A percentile compares a stretch with the other conserved stretches of the same genome.
phyloP scores from a whole-genome alignment of 2,113 vertebrate genomes.

The Coregonus clupeaformis region DNA sequence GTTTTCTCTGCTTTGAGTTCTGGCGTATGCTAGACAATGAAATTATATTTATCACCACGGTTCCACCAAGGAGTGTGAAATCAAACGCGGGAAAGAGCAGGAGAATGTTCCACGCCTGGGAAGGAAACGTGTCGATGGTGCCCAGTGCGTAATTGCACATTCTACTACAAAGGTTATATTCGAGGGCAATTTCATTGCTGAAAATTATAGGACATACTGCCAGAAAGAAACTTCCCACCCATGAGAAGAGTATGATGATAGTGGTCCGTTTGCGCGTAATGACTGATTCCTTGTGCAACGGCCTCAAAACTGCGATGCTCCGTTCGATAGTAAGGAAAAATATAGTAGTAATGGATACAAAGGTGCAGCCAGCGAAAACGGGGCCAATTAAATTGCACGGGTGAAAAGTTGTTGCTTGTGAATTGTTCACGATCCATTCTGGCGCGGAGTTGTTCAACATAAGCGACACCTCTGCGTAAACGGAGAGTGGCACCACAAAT shows the following conservation, averaged over 20 bases:
- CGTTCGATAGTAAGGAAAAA: slow-evolving; percentile 75
- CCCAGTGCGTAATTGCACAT: slow-evolving; percentile 78
- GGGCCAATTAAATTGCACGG: slow-evolving; percentile 74
- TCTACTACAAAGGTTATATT: slow-evolving; percentile 78
- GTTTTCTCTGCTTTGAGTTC: slow-evolving; percentile 72
- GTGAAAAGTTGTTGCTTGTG: slow-evolving; percentile 65
- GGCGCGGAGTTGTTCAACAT: slow-evolving; percentile 59
- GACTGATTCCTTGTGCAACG: slow-evolving; percentile 74
- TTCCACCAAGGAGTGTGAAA: slow-evolving; percentile 74
- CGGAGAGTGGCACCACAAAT: slow-evolving; percentile 75
- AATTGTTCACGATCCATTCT: slow-evolving; percentile 63
- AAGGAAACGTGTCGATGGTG: slow-evolving; percentile 52
- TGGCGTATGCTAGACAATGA: slow-evolving; percentile 79
- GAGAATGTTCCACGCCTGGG: slow-evolving; percentile 73
- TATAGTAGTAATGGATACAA: slow-evolving; percentile 79
- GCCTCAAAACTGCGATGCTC: slow-evolving; percentile 74
- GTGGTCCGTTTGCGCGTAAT: slow-evolving; percentile 73
- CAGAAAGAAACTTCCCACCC: slow-evolving; percentile 74
- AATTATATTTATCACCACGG: slow-evolving; percentile 74
- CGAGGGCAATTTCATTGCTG: slow-evolving; percentile 70
- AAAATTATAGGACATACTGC: slow-evolving; percentile 73
- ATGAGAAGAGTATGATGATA: slow-evolving; percentile 70
- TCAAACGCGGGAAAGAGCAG: slow-evolving; percentile 77
- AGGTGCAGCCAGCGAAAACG: slow-evolving; percentile 77
- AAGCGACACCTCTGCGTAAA: slow-evolving; percentile 73